Percentiles rank a stretch among this genome's conserved stretches.
Evolutionary conservation across 2,888 invertebrate genomes (phyloP).

Genomic region (Ecdyonurus torrentis): DNA sequence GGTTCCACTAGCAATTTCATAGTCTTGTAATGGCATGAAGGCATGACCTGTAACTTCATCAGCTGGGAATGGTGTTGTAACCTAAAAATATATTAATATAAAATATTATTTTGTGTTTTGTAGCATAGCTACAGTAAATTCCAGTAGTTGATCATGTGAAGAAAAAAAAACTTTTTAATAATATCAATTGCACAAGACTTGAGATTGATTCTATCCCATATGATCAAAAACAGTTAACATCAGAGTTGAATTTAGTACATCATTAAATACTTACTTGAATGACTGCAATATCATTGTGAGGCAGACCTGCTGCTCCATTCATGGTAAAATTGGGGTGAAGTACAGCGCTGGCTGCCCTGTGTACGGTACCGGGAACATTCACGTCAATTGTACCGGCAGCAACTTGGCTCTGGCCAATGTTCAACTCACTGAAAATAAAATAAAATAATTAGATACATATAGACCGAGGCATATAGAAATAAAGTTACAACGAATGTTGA

Average conservation of each 20-base stretch:
- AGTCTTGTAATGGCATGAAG: not conserved
- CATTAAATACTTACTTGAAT: not conserved
- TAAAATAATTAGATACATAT: too few species aligned
- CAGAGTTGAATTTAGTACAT: too few species aligned
- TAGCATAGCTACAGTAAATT: too few species aligned
- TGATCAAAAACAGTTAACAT: too few species aligned
- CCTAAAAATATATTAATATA: not conserved
- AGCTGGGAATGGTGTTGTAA: not conserved
- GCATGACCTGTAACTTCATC: not conserved
- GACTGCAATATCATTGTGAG: not conserved
- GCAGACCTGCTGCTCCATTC: not conserved
- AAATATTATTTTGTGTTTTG: too few species aligned
- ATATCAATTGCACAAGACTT: too few species aligned
- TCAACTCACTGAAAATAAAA: not conserved
- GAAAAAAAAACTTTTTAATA: too few species aligned
- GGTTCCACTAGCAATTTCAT: not conserved
- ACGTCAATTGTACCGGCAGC: not conserved
- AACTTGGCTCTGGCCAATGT: not conserved
- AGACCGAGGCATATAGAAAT: too few species aligned
- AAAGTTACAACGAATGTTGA: too few species aligned
- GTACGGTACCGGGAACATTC: not conserved
- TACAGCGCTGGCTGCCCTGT: not conserved
- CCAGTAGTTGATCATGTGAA: too few species aligned
- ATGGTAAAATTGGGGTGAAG: not conserved
- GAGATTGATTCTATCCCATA: too few species aligned